A percentile compares a stretch with the other conserved stretches of the same genome.
These are phyloP conservation scores for Seriola dumerili DNA, from an alignment of 2,113 vertebrate genomes.

Conservation along the genomic window DNA sequence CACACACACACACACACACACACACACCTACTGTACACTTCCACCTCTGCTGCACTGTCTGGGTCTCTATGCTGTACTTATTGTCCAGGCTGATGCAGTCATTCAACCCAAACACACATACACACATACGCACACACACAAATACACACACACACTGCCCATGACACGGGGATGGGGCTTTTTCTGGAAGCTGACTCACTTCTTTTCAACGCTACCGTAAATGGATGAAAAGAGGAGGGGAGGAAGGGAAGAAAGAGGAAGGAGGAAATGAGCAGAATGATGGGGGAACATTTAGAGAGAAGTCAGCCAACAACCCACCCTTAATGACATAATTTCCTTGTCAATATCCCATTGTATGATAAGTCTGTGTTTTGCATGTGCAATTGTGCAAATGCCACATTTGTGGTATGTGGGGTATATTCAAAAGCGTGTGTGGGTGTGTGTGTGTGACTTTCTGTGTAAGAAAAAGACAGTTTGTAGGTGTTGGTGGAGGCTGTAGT, in stretches of 20 bases:
- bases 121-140: constrained; percentile 19
- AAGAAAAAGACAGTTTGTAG: not conserved
- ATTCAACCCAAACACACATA: constrained; percentile 34
- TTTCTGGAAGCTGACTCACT: constrained; percentile 81
- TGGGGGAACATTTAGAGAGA: constrained; percentile 66
- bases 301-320: constrained; percentile 68
- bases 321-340: constrained; percentile 74
- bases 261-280: constrained; percentile 73
- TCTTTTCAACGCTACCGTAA: constrained; percentile 68
- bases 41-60: constrained; percentile 39
- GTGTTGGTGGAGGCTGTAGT: constrained; percentile 17
- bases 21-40: constrained; percentile 10
- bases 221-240: constrained; percentile 71
- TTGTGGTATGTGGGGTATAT: constrained; percentile 10
- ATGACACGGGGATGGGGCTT: constrained; percentile 53
- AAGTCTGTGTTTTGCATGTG: constrained; percentile 22
- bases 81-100: constrained; percentile 57
- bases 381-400: not conserved
- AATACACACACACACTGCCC: constrained; percentile 32
- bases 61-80: constrained; percentile 41
- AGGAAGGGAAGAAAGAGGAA: constrained; percentile 58
- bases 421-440: not conserved
- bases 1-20: constrained; percentile 20
- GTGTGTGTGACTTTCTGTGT: not conserved
- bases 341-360: constrained; percentile 68